Conservation (phyloP, 1,140 invertebrate genomes). For the Danaus plexippus region DNA sequence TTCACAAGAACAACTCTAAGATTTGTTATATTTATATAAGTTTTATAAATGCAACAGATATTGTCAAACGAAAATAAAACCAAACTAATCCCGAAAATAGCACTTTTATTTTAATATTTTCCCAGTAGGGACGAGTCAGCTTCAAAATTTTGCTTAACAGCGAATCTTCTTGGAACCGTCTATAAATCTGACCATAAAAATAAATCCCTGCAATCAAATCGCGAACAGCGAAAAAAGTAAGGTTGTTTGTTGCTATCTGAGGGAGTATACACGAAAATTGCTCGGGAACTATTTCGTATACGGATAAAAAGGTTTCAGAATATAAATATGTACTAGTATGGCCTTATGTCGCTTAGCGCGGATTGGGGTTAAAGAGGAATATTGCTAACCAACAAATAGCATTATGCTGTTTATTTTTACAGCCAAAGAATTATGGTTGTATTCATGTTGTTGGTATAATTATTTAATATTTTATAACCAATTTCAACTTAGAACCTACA, state of each 20-base stretch:
- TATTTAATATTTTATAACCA: too few relatives aligned
- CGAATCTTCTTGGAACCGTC: slow-evolving; percentile 52
- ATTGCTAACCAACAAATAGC: too few relatives aligned
- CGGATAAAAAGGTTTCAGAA: slow-evolving; percentile 40
- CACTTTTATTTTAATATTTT: slow-evolving; percentile 13
- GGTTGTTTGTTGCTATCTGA: slow-evolving; percentile 63
- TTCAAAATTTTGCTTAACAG: slow-evolving; percentile 40
- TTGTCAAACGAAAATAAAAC: neutral
- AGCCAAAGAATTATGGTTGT: too few relatives aligned
- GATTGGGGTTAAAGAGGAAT: neutral
- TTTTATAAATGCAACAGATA: too few relatives aligned
- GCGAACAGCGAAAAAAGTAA: slow-evolving; percentile 64
- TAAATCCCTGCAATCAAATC: slow-evolving; percentile 69
- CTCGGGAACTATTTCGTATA: slow-evolving; percentile 50
- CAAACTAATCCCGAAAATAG: slow-evolving; percentile 2
- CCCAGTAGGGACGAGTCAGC: slow-evolving; percentile 15
- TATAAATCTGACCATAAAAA: slow-evolving; percentile 69
- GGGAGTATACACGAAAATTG: slow-evolving; percentile 51
- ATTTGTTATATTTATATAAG: neutral
- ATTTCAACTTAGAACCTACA: too few relatives aligned
- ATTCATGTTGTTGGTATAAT: too few relatives aligned
- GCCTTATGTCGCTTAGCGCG: slow-evolving; percentile 29
- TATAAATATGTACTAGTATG: slow-evolving; percentile 53
- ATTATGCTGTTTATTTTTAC: too few relatives aligned
- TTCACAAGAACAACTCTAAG: too few relatives aligned